A percentile compares a stretch with the other conserved stretches of the same genome.
Evolutionary conservation across 2,797 vertebrate species (phyloP).

Genomic region (Argyrosomus regius): DNA sequence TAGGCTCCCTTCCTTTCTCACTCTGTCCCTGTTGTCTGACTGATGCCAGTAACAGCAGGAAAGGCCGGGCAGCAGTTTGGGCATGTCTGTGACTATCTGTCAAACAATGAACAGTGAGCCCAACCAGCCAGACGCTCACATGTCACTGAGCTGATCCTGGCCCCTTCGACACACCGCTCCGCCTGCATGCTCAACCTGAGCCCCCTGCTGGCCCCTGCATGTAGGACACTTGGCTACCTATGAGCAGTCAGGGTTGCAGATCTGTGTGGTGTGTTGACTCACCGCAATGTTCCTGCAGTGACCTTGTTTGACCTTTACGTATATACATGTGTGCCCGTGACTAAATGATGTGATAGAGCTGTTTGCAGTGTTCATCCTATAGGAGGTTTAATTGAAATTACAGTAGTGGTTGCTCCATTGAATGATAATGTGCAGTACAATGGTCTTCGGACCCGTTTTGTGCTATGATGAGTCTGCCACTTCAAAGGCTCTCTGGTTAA

Average conservation of each 20-base stretch:
- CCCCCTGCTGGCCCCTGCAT: constrained; percentile 64
- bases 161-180: constrained; percentile 10
- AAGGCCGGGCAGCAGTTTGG: constrained; percentile 53
- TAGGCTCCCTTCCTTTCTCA: constrained; percentile 28
- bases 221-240: constrained; percentile 38
- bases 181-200: constrained; percentile 55
- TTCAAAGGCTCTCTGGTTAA: constrained; percentile 53
- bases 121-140: constrained; percentile 52
- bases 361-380: constrained; percentile 47
- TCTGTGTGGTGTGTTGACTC: constrained; percentile 28
- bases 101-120: constrained; percentile 66
- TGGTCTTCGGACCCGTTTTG: constrained; percentile 47
- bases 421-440: constrained; percentile 61
- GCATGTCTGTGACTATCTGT: constrained; percentile 66
- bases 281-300: constrained; percentile 15
- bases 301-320: constrained; percentile 58
- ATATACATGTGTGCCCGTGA: constrained; percentile 7
- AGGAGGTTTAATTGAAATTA: constrained; percentile 63
- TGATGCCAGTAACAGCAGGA: constrained; percentile 55
- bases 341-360: constrained; percentile 31
- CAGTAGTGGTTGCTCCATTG: constrained; percentile 42
- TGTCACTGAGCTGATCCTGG: constrained; percentile 61
- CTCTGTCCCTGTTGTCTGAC: constrained; percentile 37
- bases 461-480: constrained; percentile 50
- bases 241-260: constrained; percentile 24